Percentiles rank a stretch among this genome's conserved stretches.
These are phyloP conservation scores for Candoia aspera DNA, from an alignment of 2,113 vertebrate species.

Conservation along the genomic window DNA sequence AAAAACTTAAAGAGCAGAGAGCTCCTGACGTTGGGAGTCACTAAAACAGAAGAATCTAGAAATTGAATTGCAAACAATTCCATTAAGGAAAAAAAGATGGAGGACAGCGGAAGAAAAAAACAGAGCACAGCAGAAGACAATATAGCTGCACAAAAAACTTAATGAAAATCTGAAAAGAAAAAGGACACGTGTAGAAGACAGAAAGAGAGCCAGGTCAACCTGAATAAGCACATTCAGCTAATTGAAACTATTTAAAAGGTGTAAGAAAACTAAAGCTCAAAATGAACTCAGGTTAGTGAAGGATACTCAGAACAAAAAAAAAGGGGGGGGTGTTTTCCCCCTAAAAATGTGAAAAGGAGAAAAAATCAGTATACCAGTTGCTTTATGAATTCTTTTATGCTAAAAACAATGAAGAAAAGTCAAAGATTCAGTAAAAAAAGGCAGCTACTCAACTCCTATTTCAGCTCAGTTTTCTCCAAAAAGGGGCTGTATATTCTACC, in stretches of 20 bases:
- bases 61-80: background rate
- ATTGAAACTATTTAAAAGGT: background rate
- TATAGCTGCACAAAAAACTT: background rate
- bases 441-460: background rate
- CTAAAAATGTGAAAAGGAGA: background rate
- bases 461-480: background rate
- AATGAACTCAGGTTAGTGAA: background rate
- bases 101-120: background rate
- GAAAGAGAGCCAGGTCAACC: background rate
- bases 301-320: background rate
- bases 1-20: background rate
- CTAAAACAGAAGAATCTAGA: background rate
- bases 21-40: background rate
- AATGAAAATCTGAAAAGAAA: background rate
- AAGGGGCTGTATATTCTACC: background rate
- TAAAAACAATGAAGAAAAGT: background rate
- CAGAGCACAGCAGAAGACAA: background rate
- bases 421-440: background rate
- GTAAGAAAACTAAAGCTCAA: background rate
- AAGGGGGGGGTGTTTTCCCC: background rate
- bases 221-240: background rate
- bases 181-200: background rate
- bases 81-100: background rate
- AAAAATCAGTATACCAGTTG: background rate
- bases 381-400: background rate